Evolutionary conservation across 64 coral and sea anemone species (phyloP), one percentile per base, ranked within the genome.

Genomic region (Montipora sp.): DNA sequence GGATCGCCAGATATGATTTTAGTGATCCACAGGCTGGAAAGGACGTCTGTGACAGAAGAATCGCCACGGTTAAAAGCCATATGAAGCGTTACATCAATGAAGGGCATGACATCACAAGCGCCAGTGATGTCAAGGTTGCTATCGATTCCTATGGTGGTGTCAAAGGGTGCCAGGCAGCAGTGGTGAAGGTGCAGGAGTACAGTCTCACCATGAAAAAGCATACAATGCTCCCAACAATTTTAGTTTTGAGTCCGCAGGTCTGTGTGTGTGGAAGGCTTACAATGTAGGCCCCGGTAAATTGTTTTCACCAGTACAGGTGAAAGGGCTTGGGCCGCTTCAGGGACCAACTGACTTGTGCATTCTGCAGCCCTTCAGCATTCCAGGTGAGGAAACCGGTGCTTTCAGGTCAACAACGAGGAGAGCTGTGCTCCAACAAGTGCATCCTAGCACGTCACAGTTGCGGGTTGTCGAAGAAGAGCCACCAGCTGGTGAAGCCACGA

Each of bases 21-120:
- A 90, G 77, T 71, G 89, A 90, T n/a, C 76, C 59, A 18, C 89
- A 90, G 20, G 49, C 59, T 6, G 89, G 89, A 11, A 90, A 90
- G 49, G 89, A 90, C 22, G 75, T 81, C 19, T 90, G 89, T 59
- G 89, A 90, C 46, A 45, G 89, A 12, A 63, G 77, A 3, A 90
- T 74, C 16, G 89, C 77, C 18, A 66, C 24, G 7, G 48, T 90
- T 46, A 90, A 81, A 73, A 90, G 89, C 60, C 89, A 90, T 15
- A 90, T 90, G 89, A 77, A 61, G 7, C 16, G 45, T 5, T 77
- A 59, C 53, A 83, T 79, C 18, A 79, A 48, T 79, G 77, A 82
- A 18, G 80, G 80, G 18, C 5, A 82, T 20, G 59, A 82, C 50
- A 59, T 82, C 80, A 76, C 0, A 9, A 76, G 74, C 23, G 44